Base-by-base conservation (phyloP, 2,113 vertebrate species). In the Gambusia affinis region DNA sequence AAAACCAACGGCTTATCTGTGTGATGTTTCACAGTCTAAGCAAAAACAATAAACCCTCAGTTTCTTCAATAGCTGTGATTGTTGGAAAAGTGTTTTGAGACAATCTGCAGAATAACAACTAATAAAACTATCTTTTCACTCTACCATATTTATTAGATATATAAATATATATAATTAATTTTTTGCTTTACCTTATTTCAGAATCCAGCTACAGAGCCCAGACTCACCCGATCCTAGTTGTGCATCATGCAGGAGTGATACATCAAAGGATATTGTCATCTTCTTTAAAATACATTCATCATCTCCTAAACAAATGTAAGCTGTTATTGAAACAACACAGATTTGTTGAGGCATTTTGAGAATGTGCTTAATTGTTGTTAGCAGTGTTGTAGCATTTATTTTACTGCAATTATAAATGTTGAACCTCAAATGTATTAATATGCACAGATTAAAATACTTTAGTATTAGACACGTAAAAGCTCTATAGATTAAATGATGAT, bases 261-360 rank as follows among this genome's bases (percentile, higher is more conserved):
- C 15, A 65, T 67, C 73, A 44, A 75, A 67, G 39, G 33, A 39
- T 4, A 1, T 61, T 4, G 30, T 31, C 17, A 39, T 60, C 28
- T 39, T 4, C 17, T 75, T 67, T 67, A 67, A 60, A 31, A 15
- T 39, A 10, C 2, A 60, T 60, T 3, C 28, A 31, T 19, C 12
- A 60, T 12, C 73, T 44, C 4, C 28, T 61, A 22, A 61, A 30
- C 28, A 31, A n/a, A 67, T 14, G 64, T 75, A 75, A 44, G 64
- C 19, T 39, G 6, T 61, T 54, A 67, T 8, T 17, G 30, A 31
- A 75, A 30, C 24, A 0, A 24, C 19, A 11, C 31, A 24, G 3
- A 35, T 35, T 37, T 33, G 4, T 37, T 64, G 11, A 37, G 10
- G 3, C 22, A 4, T 8, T 31, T 15, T 62, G 1, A 24, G 4